Conservation (phyloP, 1,140 invertebrate genomes). For the Drosophila repletoides region DNA sequence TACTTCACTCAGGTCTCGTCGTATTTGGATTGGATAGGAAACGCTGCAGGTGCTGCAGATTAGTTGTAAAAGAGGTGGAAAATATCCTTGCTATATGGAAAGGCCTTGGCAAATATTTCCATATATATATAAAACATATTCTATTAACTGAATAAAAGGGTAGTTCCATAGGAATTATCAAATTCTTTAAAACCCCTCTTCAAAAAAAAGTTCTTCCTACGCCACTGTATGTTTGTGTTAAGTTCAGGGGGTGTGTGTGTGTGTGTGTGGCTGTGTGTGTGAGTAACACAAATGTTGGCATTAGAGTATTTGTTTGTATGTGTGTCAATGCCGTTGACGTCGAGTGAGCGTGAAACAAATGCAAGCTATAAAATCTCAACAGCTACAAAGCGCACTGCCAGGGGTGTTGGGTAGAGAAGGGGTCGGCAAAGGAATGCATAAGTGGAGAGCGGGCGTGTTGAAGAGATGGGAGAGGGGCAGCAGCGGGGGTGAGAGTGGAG, state of each 20-base stretch:
- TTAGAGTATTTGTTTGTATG: constrained; percentile 60
- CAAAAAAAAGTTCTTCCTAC: no score
- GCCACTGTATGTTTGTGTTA: no score
- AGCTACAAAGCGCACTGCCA: constrained; percentile 64
- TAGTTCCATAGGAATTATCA: no score
- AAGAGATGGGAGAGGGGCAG: background rate
- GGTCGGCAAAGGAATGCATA: constrained; percentile 7
- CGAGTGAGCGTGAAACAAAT: constrained; percentile 78
- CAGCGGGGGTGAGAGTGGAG: background rate
- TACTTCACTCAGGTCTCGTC: constrained; percentile 4
- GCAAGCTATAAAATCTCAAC: constrained; percentile 77
- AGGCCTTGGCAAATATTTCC: no score
- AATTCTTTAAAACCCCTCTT: no score
- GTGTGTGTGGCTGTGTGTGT: constrained; percentile 13
- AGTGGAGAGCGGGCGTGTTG: background rate
- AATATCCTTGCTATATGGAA: no score
- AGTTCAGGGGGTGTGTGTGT: constrained; percentile 5
- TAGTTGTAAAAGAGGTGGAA: no score
- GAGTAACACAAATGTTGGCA: constrained; percentile 59
- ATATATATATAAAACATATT: no score
- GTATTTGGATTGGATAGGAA: constrained; percentile 21
- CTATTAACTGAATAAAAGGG: no score
- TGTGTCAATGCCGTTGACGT: constrained; percentile 76
- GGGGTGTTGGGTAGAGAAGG: no score
- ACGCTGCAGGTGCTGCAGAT: no score